Evolutionary conservation across 2,888 invertebrate genomes (phyloP).

Genomic region (Chrysotoxum bicinctum): DNA sequence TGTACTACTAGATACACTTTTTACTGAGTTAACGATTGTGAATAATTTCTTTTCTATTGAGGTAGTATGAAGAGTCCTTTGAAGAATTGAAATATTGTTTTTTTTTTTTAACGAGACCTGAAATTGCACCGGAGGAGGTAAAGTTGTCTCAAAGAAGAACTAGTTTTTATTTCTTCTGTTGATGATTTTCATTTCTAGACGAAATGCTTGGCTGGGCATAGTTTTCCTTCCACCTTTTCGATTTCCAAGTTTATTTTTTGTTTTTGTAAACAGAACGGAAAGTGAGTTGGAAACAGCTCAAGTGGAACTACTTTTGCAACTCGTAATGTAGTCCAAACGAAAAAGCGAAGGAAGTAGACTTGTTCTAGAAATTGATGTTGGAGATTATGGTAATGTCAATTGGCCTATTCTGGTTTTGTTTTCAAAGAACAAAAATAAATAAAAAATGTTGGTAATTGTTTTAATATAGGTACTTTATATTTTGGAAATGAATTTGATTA

Average conservation of each 20-base stretch:
- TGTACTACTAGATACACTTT: no score
- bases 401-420: not conserved
- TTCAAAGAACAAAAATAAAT: not conserved
- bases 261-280: conserved; percentile 20
- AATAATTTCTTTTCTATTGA: not conserved
- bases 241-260: not conserved
- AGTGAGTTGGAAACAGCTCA: not conserved
- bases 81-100: not conserved
- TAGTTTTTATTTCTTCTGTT: not conserved
- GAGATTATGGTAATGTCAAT: not conserved
- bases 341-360: not conserved
- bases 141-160: conserved; percentile 22
- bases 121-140: conserved; percentile 3
- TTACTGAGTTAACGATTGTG: not conserved
- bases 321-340: not conserved
- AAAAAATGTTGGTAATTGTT: not conserved
- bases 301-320: not conserved
- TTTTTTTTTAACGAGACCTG: not conserved
- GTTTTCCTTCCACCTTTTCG: not conserved
- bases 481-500: not conserved
- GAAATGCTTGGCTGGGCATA: not conserved
- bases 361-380: not conserved
- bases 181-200: not conserved
- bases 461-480: not conserved
- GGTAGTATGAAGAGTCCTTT: not conserved